phyloP scores from a whole-genome alignment of 2,888 invertebrate genomes.

The Tiphia femorata region DNA sequence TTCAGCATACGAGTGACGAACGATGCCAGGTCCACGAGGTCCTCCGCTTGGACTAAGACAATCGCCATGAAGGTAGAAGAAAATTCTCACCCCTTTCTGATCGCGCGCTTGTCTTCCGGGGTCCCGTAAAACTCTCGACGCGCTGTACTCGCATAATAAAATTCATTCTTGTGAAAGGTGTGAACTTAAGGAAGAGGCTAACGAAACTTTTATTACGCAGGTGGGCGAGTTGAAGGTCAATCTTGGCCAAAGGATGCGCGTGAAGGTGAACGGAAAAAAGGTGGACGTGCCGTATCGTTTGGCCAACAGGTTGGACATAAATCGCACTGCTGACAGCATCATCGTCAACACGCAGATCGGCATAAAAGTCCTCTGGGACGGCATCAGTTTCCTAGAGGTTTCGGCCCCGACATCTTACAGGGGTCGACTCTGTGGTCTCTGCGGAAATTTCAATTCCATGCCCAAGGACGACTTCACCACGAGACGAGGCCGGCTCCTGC shows the following conservation, averaged over 20 bases:
- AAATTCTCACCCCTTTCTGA: too few relatives aligned
- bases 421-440: constrained; percentile 87
- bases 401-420: constrained; percentile 82
- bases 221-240: constrained; percentile 82
- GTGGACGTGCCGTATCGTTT: constrained; percentile 79
- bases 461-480: constrained; percentile 87
- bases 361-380: constrained; percentile 91
- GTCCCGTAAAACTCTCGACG: too few relatives aligned
- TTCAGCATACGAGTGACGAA: constrained; percentile 93
- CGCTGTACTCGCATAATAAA: too few relatives aligned
- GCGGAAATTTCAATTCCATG: constrained; percentile 93
- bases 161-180: too few relatives aligned
- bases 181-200: not conserved
- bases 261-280: constrained; percentile 86
- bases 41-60: constrained; percentile 93
- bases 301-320: constrained; percentile 73
- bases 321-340: constrained; percentile 77
- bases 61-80: constrained; percentile 80
- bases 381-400: constrained; percentile 90
- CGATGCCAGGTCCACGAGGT: constrained; percentile 82
- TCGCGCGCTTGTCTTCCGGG: too few relatives aligned
- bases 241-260: constrained; percentile 86
- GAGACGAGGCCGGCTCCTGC: constrained; percentile 77
- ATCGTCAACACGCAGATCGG: constrained; percentile 80
- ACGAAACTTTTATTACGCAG: constrained; percentile 33